phyloP scores from a whole-genome alignment of 2,888 invertebrate species.

The Atethmia centrago region DNA sequence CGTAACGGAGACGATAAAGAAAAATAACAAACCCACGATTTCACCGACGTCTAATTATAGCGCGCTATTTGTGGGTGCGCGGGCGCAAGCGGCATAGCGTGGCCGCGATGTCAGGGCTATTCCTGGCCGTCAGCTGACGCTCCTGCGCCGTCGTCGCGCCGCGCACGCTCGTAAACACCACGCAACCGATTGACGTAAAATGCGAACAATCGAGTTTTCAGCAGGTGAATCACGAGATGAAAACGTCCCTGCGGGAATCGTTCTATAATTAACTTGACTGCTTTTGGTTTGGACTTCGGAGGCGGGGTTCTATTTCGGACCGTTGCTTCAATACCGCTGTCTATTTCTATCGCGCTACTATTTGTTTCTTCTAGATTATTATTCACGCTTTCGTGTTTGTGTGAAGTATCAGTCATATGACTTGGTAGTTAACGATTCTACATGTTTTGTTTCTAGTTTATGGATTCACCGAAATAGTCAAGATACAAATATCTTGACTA shows the following conservation, averaged over 20 bases:
- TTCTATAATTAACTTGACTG: slow-evolving; percentile 89
- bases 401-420: slow-evolving; percentile 67
- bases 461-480: slow-evolving; percentile 37
- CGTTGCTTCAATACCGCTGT: slow-evolving; percentile 85
- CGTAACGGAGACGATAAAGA: slow-evolving; percentile 90
- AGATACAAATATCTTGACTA: too few relatives aligned
- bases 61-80: slow-evolving; percentile 89
- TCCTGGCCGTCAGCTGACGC: slow-evolving; percentile 90
- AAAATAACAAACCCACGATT: slow-evolving; percentile 91
- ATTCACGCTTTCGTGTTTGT: slow-evolving; percentile 71
- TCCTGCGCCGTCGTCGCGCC: slow-evolving; percentile 79
- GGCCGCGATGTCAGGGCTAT: slow-evolving; percentile 90
- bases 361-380: slow-evolving; percentile 79
- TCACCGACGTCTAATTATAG: slow-evolving; percentile 90
- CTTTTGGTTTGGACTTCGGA: slow-evolving; percentile 90
- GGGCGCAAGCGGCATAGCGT: slow-evolving; percentile 90
- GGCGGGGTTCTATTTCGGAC: slow-evolving; percentile 88
- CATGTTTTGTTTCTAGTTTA: slow-evolving; percentile 34
- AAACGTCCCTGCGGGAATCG: slow-evolving; percentile 87
- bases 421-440: slow-evolving; percentile 37
- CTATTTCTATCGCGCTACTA: slow-evolving; percentile 84
- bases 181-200: slow-evolving; percentile 90
- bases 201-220: slow-evolving; percentile 90
- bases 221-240: slow-evolving; percentile 89
- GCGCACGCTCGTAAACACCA: slow-evolving; percentile 87